Conservation (phyloP, 2,888 invertebrate genomes). For the Platycheirus rosarum region DNA sequence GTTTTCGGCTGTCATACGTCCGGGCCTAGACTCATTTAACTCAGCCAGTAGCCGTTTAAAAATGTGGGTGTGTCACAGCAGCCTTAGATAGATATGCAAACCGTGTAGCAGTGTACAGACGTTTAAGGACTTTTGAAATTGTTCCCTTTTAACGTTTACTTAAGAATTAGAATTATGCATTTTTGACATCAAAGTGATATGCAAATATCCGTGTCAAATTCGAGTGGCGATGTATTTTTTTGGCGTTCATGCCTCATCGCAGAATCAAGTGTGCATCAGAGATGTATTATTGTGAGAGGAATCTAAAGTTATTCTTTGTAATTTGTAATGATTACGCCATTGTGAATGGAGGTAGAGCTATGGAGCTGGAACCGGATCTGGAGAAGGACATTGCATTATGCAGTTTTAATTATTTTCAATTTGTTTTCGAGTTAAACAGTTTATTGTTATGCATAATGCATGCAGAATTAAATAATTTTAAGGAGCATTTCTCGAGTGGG, state of each 20-base stretch:
- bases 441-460: slow-evolving; percentile 30
- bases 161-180: slow-evolving; percentile 74
- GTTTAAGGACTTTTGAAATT: slow-evolving; percentile 59
- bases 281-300: slow-evolving; percentile 24
- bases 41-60: slow-evolving; percentile 52
- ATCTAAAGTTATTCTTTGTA: slow-evolving; percentile 50
- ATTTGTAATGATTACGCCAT: slow-evolving; percentile 67
- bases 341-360: background rate
- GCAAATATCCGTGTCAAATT: slow-evolving; percentile 75
- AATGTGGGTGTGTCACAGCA: slow-evolving; percentile 39
- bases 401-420: slow-evolving; percentile 64
- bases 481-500: no score
- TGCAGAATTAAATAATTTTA: no score
- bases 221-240: slow-evolving; percentile 58
- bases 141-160: slow-evolving; percentile 68
- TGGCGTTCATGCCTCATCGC: slow-evolving; percentile 46
- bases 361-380: background rate
- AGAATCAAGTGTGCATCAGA: slow-evolving; percentile 45
- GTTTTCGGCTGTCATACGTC: slow-evolving; percentile 39
- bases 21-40: slow-evolving; percentile 42
- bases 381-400: slow-evolving; percentile 65
- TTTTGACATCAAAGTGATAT: slow-evolving; percentile 76
- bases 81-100: background rate
- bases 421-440: slow-evolving; percentile 51
- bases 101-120: slow-evolving; percentile 17